These are phyloP conservation scores for Onychostruthus taczanowskii DNA, from an alignment of 2,113 vertebrate genomes.

Conservation along the genomic window DNA sequence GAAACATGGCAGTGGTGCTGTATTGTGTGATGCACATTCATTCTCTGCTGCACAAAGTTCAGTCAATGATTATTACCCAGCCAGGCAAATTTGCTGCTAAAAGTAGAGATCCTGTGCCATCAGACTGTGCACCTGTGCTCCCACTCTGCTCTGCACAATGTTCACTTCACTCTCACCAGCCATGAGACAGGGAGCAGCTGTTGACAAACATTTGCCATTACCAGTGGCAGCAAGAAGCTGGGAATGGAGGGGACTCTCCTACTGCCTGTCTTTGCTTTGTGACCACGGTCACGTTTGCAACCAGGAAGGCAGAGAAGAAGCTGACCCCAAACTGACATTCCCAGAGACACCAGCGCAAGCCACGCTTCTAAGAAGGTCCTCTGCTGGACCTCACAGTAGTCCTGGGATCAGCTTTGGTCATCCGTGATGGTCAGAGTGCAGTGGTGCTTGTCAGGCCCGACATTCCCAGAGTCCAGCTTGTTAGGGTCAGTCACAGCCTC, in stretches of 20 bases:
- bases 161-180: neutral
- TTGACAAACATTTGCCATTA: neutral
- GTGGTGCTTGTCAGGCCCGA: constrained; percentile 42
- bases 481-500: constrained; percentile 66
- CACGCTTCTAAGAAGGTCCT: constrained; percentile 58
- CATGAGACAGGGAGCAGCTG: neutral
- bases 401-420: constrained; percentile 70
- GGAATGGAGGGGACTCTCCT: constrained; percentile 66
- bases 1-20: neutral
- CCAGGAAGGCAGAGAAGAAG: constrained; percentile 69
- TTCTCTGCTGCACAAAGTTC: neutral
- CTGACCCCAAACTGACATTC: constrained; percentile 67
- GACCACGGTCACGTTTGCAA: constrained; percentile 63
- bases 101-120: neutral
- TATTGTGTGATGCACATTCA: neutral
- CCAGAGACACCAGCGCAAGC: constrained; percentile 67
- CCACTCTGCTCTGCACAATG: neutral
- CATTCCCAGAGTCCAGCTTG: constrained; percentile 71
- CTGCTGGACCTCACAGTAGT: constrained; percentile 67
- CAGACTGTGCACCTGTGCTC: neutral
- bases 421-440: constrained; percentile 51
- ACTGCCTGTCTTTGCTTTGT: constrained; percentile 71
- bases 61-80: neutral
- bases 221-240: constrained; percentile 67
- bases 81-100: neutral